Evolutionary conservation across 2,888 invertebrate genomes (phyloP).

Genomic region (Amiota minor): DNA sequence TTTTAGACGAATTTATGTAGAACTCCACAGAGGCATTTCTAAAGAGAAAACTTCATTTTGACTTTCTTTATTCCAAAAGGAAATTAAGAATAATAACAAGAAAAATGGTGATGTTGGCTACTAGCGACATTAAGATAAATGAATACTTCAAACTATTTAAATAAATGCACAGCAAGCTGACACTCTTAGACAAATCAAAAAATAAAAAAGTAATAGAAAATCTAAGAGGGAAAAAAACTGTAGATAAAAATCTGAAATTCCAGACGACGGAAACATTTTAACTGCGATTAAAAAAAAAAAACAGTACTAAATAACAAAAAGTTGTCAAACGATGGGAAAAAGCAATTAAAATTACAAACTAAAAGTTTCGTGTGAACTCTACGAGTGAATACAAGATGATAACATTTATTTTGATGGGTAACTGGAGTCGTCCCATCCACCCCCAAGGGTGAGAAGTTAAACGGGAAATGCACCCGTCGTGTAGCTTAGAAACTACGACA

Average conservation of each 20-base stretch:
- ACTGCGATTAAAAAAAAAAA: background rate
- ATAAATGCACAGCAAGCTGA: constrained; percentile 17
- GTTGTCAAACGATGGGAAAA: constrained; percentile 16
- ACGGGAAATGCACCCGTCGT: no score
- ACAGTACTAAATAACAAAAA: background rate
- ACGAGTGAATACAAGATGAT: background rate
- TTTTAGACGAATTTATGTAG: no score
- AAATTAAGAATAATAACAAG: no score
- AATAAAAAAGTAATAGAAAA: background rate
- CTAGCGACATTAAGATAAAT: background rate
- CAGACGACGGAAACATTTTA: constrained; percentile 15
- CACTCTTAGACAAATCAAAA: background rate
- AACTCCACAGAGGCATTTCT: no score
- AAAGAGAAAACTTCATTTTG: no score
- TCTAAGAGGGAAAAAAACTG: background rate
- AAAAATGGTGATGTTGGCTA: no score
- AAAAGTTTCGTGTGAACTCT: constrained; percentile 12
- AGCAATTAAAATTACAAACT: constrained; percentile 16
- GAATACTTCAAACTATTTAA: constrained; percentile 7
- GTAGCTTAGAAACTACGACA: no score
- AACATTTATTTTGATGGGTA: no score
- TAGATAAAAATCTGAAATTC: background rate
- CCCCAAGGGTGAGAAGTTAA: no score
- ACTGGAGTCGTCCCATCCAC: no score
- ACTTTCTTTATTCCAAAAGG: no score